Base-by-base conservation (phyloP, 2,888 invertebrate species). In the Drosophila mercatorum region DNA sequence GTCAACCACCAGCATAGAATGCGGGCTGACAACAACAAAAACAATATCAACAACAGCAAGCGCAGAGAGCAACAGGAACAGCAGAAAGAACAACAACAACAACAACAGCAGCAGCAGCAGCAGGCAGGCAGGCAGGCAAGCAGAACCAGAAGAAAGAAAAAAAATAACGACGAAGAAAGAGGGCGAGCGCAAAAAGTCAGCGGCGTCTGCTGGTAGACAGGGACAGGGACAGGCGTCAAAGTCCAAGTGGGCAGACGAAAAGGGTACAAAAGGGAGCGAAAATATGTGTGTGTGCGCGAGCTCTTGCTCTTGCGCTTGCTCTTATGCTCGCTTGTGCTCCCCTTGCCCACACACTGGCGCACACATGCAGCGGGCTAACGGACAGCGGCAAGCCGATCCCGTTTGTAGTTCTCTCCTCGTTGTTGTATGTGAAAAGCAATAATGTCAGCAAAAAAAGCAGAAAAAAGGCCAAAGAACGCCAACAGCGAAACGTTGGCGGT, bases 1-100 rank as follows among this genome's bases (percentile, higher is more conserved):
- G 91, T 91, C 91, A 91, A 91, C 85, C 90, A 91, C 91, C 91
- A 91, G 87, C 85, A 83, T 87, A 90, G 91, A 90, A 91, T 91
- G 91, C 91, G 90, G 84, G 84, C 86, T 67, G 69, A 60, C 68
- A 67, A 47, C 68, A 71, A 55, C 66, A 47, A 57, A 47, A 72
- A 66, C 55, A 74, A 49, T 40, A 68, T 52, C 17, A 57, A 51
- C 28, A 72, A 8, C 40, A 74, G 28, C 28, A 46, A 44, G 38
- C 28, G 53, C 59, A 63, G 46, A 47, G 66, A 63, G 64, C 41
- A 55, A 57, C 47, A 63, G 53, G 47, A 72, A 61, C 49, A 34
- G 34, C 34, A 34, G 6, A 4, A 31, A 6, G 5, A 31, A 31
- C 31, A 68, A 28, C 43, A 60, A 68, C 28, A 31, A 8, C 40